These are phyloP conservation scores for Scarus forsteni DNA, from an alignment of 2,797 vertebrate species.

Conservation along the genomic window DNA sequence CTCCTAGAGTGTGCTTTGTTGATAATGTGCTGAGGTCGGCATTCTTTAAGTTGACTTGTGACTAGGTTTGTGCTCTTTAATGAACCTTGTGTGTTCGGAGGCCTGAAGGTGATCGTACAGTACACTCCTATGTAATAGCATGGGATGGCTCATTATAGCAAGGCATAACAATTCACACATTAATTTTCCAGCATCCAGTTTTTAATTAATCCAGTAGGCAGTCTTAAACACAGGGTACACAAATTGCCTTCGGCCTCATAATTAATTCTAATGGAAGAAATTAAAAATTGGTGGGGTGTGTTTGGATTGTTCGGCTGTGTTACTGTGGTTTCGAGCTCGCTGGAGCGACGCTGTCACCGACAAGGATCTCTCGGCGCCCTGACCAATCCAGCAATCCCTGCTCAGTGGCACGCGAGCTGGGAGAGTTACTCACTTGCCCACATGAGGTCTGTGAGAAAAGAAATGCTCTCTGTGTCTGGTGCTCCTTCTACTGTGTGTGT, in stretches of 20 bases:
- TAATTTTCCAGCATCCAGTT: constrained; percentile 90
- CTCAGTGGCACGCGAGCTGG: constrained; percentile 39
- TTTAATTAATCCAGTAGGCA: constrained; percentile 93
- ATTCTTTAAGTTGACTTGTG: constrained; percentile 78
- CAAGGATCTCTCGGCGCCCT: constrained; percentile 79
- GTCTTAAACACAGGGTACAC: constrained; percentile 88
- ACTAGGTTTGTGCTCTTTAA: constrained; percentile 82
- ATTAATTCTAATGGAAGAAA: constrained; percentile 91
- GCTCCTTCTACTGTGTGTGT: constrained; percentile 23
- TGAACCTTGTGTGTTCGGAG: constrained; percentile 81
- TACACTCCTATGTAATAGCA: constrained; percentile 86
- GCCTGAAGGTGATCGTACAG: constrained; percentile 88
- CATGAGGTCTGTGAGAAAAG: constrained; percentile 24
- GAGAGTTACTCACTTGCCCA: constrained; percentile 32
- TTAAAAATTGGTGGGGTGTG: constrained; percentile 87
- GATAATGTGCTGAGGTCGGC: constrained; percentile 72
- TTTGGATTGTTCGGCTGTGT: constrained; percentile 83
- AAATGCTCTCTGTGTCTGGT: constrained; percentile 32
- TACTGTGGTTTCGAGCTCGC: constrained; percentile 81
- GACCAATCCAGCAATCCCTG: constrained; percentile 72
- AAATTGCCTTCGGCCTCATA: constrained; percentile 91
- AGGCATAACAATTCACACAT: constrained; percentile 89
- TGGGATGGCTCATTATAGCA: constrained; percentile 88
- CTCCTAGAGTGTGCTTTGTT: constrained; percentile 44
- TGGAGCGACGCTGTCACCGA: constrained; percentile 87